phyloP scores from a whole-genome alignment of 2,888 invertebrate species.

The Nemapogon koenigi region DNA sequence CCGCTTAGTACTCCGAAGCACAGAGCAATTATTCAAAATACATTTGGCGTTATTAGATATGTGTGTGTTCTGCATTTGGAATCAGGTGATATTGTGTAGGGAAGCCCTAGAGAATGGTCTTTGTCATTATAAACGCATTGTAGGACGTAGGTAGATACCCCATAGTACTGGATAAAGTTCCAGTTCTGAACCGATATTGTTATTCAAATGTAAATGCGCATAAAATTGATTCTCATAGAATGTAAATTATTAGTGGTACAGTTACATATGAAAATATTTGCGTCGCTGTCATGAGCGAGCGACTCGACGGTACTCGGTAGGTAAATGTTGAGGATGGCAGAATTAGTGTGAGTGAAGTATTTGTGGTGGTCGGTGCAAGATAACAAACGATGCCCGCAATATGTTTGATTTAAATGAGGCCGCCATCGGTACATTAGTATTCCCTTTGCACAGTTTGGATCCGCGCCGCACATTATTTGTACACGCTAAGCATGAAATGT shows the following conservation, averaged over 20 bases:
- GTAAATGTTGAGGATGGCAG: not conserved
- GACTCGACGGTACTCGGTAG: not conserved
- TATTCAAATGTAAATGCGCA: slow-evolving; percentile 1
- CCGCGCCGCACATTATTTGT: slow-evolving; percentile 58
- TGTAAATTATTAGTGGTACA: not conserved
- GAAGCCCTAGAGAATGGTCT: not conserved
- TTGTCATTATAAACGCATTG: no score
- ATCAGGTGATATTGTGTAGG: slow-evolving; percentile 32
- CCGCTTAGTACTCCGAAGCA: slow-evolving; percentile 19
- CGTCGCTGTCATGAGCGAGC: not conserved
- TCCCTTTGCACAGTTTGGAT: slow-evolving; percentile 55
- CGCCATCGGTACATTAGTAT: slow-evolving; percentile 41
- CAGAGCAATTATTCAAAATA: slow-evolving; percentile 57
- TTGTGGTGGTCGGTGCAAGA: not conserved
- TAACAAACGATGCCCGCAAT: slow-evolving; percentile 30
- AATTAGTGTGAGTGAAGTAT: not conserved
- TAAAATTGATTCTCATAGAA: slow-evolving; percentile 1
- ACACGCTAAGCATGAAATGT: slow-evolving; percentile 65
- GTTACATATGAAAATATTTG: not conserved
- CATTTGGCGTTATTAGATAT: slow-evolving; percentile 61
- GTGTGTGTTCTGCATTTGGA: slow-evolving; percentile 62
- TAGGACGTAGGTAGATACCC: no score
- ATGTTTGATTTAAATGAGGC: slow-evolving; percentile 38
- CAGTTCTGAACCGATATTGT: no score
- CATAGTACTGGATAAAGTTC: no score